Evolutionary conservation across 2,797 vertebrate species (phyloP), one percentile per base, ranked within the genome.

Genomic region (Cephalopachus bancanus): DNA sequence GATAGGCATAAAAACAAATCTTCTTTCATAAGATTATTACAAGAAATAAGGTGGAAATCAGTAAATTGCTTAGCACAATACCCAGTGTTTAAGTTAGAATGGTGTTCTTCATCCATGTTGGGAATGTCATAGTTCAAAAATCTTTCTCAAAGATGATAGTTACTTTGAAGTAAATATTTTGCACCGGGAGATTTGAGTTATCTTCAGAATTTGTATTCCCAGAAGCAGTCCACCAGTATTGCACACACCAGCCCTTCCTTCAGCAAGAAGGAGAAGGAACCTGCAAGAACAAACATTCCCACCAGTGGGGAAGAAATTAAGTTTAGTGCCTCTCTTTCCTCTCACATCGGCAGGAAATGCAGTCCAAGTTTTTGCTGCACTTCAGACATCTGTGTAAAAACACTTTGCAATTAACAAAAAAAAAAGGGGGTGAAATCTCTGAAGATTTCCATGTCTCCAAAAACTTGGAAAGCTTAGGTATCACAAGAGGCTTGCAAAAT

Each of bases 111-210:
- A 30, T 67, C 81, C 87, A 9, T 79, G 12, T 15, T 83, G 12
- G 57, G 24, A 83, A 60, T 84, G 62, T 51, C 71, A 87, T 33
- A 10, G 8, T 78, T 33, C 5, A 84, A 51, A 71, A 37, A 55
- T 83, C 75, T 89, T 85, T 88, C 67, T 89, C 26, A 57, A 12
- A 75, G 59, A 49, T 59, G 17, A 88, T 1, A 55, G 26, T 69
- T 79, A 72, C 53, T 83, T 55, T 55, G 64, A 92, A 59, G 49
- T 55, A 75, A 92, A 80, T 5, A 60, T 90, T 90, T 91, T 87
- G 15, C 5, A 17, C 8, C 74, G 62, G 65, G 69, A 89, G 86
- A 84, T 79, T 81, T 79, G 71, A n/a, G 28, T 26, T 80, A 22
- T 30, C 19, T 83, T 64, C 9, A 64, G 24, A 65, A 72, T 69